A percentile compares a stretch with the other conserved stretches of the same genome.
Conservation (phyloP, 2,888 invertebrate species). For the Drosophila antonietae region DNA sequence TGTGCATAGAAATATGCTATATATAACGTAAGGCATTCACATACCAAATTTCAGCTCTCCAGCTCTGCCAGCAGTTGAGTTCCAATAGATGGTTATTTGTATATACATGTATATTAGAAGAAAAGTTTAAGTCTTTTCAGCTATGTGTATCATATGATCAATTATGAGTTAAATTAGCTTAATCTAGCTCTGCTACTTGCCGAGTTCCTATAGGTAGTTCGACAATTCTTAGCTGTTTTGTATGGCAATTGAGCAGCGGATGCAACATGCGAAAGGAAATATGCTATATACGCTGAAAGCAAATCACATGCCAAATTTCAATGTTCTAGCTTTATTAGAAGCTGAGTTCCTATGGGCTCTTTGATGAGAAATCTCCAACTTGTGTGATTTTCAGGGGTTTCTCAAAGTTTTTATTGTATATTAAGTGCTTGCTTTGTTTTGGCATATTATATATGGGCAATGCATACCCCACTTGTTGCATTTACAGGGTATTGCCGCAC, state of each 20-base stretch:
- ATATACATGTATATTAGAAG: no score
- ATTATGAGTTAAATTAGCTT: no score
- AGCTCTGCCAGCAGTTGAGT: background rate
- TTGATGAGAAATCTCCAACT: background rate
- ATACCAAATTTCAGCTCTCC: background rate
- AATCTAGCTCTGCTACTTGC: background rate
- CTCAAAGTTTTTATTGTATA: background rate
- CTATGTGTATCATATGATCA: no score
- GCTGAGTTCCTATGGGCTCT: background rate
- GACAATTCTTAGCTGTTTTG: background rate
- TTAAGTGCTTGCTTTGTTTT: background rate
- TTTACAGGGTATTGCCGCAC: conserved; percentile 24
- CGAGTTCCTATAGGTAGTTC: background rate
- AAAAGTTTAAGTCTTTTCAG: no score
- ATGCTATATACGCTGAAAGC: no score
- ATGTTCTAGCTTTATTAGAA: background rate
- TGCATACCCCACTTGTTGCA: background rate
- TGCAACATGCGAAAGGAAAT: background rate
- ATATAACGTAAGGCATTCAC: background rate
- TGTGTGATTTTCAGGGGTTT: accelerated
- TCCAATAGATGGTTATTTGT: no score
- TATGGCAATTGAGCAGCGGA: background rate
- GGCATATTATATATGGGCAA: background rate
- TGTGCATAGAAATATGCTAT: background rate
- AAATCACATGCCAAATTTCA: background rate